Evolutionary conservation across 2,797 vertebrate genomes (phyloP).

Genomic region (Coendou prehensilis): DNA sequence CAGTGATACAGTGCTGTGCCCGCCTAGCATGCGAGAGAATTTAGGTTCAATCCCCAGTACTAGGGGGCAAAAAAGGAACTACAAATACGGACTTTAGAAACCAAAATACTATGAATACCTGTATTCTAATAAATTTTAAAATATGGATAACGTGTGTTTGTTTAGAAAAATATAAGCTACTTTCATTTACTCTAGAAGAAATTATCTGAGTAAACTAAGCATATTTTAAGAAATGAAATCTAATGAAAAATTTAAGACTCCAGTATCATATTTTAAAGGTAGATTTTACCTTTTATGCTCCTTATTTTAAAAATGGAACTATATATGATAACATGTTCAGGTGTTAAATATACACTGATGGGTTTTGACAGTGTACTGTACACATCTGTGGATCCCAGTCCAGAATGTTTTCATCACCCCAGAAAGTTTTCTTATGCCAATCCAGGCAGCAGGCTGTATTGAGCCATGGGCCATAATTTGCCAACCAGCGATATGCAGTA

Average conservation of each 20-base stretch:
- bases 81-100: neutral
- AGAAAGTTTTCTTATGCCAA: neutral
- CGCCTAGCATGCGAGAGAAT: neutral
- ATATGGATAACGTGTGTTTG: neutral
- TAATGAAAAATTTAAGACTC: neutral
- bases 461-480: neutral
- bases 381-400: neutral
- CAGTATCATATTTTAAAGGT: neutral
- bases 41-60: neutral
- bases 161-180: conserved; percentile 13
- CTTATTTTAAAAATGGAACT: neutral
- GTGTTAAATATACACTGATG: neutral
- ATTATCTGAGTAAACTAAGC: neutral
- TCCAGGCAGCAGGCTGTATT: neutral
- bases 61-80: rapidly evolving
- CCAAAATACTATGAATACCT: neutral
- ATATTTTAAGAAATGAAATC: neutral
- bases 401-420: neutral
- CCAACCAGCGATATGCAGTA: neutral
- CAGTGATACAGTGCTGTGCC: neutral
- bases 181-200: neutral
- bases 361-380: neutral
- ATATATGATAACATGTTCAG: neutral
- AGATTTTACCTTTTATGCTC: neutral
- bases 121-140: neutral